These are phyloP conservation scores for Oriolus oriolus DNA, from an alignment of 2,113 vertebrate species.

Conservation along the genomic window DNA sequence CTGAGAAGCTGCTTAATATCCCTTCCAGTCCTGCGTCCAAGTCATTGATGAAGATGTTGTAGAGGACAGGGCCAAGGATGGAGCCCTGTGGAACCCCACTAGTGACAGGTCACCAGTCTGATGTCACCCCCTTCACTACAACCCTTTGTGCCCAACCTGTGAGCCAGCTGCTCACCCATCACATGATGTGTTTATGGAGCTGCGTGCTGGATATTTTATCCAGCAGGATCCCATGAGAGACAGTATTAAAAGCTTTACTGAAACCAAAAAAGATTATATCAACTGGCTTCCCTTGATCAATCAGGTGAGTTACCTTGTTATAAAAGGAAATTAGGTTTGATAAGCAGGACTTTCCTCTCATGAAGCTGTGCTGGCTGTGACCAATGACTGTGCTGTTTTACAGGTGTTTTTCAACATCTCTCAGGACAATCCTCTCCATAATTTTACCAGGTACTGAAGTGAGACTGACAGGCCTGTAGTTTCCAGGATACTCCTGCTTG, in stretches of 20 bases:
- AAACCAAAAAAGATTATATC: neutral
- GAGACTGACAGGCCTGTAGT: neutral
- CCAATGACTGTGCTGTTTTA: neutral
- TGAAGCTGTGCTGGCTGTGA: neutral
- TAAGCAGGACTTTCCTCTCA: neutral
- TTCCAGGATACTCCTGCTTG: neutral
- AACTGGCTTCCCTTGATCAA: neutral
- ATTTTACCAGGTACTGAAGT: neutral
- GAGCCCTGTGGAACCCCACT: neutral
- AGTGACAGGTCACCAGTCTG: neutral
- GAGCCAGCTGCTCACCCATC: neutral
- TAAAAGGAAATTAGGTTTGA: neutral
- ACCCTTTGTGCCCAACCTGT: neutral
- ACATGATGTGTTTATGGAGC: neutral
- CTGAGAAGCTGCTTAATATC: too few relatives aligned
- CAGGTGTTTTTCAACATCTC: neutral
- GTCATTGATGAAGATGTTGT: neutral
- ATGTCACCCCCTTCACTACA: neutral
- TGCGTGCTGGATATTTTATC: neutral
- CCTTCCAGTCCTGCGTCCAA: neutral
- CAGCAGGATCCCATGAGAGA: neutral
- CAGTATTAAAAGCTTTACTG: neutral
- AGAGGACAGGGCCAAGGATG: neutral
- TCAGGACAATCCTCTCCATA: neutral
- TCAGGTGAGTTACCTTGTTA: neutral